A percentile compares a stretch with the other conserved stretches of the same genome.
Conservation (phyloP, 53 echinoderm and acorn worm species). For the Holothuria scabra region DNA sequence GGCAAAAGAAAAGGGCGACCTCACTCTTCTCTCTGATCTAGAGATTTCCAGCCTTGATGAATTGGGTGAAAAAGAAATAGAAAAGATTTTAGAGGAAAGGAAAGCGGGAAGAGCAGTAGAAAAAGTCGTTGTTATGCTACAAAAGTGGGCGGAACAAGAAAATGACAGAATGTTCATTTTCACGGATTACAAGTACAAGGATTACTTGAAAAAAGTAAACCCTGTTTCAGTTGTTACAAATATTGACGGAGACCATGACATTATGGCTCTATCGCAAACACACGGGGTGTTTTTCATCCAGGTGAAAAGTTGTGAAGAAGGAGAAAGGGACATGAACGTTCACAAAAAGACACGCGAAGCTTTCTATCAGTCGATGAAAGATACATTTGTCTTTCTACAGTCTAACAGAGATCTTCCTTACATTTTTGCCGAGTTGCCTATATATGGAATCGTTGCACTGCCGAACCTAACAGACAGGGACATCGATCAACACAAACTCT, state of each 20-base stretch:
- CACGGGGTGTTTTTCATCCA: conserved; percentile 41
- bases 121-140: conserved; percentile 6
- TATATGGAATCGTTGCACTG: conserved; percentile 22
- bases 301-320: conserved; percentile 35
- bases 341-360: conserved; percentile 17
- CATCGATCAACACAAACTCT: neutral
- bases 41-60: neutral
- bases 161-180: conserved; percentile 34
- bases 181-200: conserved; percentile 30
- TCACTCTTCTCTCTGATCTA: conserved; percentile 12
- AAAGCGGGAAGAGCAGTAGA: conserved; percentile 34
- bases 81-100: conserved; percentile 4
- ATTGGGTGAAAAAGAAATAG: neutral
- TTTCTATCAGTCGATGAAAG: conserved; percentile 29
- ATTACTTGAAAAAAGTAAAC: conserved; percentile 21
- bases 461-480: conserved; percentile 7
- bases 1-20: neutral
- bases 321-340: conserved; percentile 6
- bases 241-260: conserved; percentile 30
- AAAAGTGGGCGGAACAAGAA: conserved; percentile 22
- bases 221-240: neutral
- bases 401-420: conserved; percentile 45
- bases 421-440: neutral
- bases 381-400: conserved; percentile 36
- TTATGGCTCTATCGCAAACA: conserved; percentile 29